Percentiles rank a stretch among this genome's conserved stretches.
Evolutionary conservation across 2,888 invertebrate genomes (phyloP).

Genomic region (Cheilosia soror): DNA sequence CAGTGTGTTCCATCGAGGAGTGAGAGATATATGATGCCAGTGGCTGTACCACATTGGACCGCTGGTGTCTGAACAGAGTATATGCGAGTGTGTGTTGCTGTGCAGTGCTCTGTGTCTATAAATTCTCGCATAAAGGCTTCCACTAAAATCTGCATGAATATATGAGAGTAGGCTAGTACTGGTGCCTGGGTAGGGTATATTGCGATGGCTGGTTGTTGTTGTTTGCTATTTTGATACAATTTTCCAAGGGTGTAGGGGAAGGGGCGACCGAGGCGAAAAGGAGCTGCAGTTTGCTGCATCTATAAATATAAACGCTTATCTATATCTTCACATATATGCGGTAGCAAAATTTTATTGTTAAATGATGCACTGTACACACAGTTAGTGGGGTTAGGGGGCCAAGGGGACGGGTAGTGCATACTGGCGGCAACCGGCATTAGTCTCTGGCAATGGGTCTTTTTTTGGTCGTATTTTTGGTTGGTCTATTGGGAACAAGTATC

Average conservation of each 20-base stretch:
- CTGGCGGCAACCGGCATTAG: constrained; percentile 25
- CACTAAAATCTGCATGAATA: constrained; percentile 75
- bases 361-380: constrained; percentile 75
- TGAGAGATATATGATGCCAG: constrained; percentile 75
- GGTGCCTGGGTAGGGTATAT: constrained; percentile 16
- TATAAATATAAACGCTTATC: constrained; percentile 74
- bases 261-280: constrained; percentile 37
- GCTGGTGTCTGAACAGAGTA: constrained; percentile 4
- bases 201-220: constrained; percentile 46
- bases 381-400: neutral
- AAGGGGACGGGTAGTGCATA: neutral
- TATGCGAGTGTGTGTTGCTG: constrained; percentile 15
- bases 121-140: constrained; percentile 74
- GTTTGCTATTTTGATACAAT: constrained; percentile 48
- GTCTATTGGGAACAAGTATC: constrained; percentile 52
- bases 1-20: constrained; percentile 77
- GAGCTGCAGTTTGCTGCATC: constrained; percentile 75
- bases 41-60: constrained; percentile 59
- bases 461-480: constrained; percentile 22
- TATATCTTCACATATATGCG: constrained; percentile 74
- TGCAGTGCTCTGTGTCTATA: constrained; percentile 65
- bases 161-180: constrained; percentile 59
- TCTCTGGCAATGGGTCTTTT: constrained; percentile 15
- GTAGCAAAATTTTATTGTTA: constrained; percentile 76
- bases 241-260: neutral